Evolutionary conservation across 1,140 invertebrate species (phyloP).

Genomic region (Steinernema khuongi): DNA sequence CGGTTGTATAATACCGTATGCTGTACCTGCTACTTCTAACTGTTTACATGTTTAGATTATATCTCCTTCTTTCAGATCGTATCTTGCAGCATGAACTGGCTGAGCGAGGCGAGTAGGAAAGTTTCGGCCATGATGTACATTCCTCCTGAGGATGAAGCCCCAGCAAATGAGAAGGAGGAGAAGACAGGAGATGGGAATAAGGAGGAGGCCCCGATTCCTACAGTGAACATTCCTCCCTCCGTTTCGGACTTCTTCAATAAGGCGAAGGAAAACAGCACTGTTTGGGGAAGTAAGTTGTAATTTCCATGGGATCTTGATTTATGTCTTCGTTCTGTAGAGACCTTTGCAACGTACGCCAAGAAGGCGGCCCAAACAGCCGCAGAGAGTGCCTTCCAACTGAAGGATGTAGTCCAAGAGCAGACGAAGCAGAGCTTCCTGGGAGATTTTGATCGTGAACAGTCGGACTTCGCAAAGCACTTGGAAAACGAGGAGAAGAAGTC

Average conservation of each 20-base stretch:
- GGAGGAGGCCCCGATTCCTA: neutral
- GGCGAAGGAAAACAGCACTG: neutral
- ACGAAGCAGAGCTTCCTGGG: conserved; percentile 30
- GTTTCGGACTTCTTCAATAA: neutral
- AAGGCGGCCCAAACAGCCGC: conserved; percentile 10
- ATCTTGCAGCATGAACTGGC: neutral
- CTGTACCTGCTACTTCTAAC: no score
- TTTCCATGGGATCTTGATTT: neutral
- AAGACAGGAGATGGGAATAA: neutral
- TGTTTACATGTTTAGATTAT: conserved; percentile 4
- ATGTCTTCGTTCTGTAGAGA: neutral
- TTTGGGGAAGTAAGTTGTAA: neutral
- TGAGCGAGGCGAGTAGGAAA: neutral
- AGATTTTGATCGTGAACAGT: conserved; percentile 32
- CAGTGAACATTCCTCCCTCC: neutral
- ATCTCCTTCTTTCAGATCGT: neutral
- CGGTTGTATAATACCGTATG: no score
- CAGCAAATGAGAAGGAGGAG: neutral
- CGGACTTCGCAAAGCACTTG: conserved; percentile 39
- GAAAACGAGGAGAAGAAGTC: conserved; percentile 37
- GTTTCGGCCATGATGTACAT: neutral
- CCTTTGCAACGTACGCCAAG: conserved; percentile 5
- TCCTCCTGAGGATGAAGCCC: neutral
- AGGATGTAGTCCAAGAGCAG: conserved; percentile 18
- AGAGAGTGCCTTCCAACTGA: conserved; percentile 18